Evolutionary conservation across 2,113 vertebrate genomes (phyloP), one percentile per base, ranked within the genome.

Genomic region (Hiodon alosoides): DNA sequence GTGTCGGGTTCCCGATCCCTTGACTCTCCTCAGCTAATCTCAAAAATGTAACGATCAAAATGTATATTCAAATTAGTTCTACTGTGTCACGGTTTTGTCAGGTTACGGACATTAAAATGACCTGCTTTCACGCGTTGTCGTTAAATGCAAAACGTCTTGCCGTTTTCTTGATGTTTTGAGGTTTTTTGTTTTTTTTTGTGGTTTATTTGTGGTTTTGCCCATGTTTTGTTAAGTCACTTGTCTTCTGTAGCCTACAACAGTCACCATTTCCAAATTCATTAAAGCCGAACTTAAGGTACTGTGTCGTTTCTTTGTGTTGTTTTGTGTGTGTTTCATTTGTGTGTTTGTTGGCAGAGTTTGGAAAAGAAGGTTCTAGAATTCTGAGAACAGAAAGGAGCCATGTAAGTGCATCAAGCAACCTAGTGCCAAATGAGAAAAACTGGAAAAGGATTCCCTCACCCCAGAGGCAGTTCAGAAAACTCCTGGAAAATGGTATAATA

Each of bases 211-310:
- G 51, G 54, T 65, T 52, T 17, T 13, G 67, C 48, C 52, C 31
- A 7, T 5, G 13, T 68, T 52, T 78, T 74, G 61, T 77, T 82
- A 68, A 72, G 60, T 65, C 31, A 31, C 31, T 65, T 84, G 57
- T 78, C 62, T 9, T 62, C 72, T 81, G 53, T 81, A 81, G 79
- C 53, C 14, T 59, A 50, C 75, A 68, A 78, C 74, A 48, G 64
- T 78, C 90, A 85, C 79, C 93, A 97, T 98, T 95, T 92, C 94
- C 58, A 93, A 92, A 10, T 94, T 95, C 89, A 92, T 91, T 92
- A 95, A 96, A 88, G 90, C 93, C 90, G 94, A 93, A 91, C 91
- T 93, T 70, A 94, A 98, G 95, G 95, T 96, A 95, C 85, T 75
- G 72, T 79, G 48, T 76, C 65, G 61, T 83, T 82, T 3, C 5